These are phyloP conservation scores for Zingel zingel DNA, from an alignment of 2,113 vertebrate species.

Conservation along the genomic window DNA sequence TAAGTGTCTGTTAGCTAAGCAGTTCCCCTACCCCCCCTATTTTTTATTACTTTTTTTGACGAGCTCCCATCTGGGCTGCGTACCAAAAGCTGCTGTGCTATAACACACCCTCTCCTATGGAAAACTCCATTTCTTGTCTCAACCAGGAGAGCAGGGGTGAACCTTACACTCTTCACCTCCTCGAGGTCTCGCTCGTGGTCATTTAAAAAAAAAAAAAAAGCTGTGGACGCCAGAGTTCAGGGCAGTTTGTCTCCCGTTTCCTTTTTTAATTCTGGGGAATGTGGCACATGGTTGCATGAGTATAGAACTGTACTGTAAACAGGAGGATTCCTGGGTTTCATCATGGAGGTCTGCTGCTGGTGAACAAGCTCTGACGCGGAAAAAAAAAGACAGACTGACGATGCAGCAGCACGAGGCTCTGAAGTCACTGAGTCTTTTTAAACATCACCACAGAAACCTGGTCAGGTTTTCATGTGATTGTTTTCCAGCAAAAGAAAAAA, in stretches of 20 bases:
- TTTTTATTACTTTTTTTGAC: slow-evolving; percentile 8
- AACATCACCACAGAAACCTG: slow-evolving; percentile 7
- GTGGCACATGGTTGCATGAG: not conserved
- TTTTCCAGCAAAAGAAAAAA: too few relatives aligned
- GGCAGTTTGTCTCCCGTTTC: not conserved
- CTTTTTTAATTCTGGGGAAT: slow-evolving; percentile 8
- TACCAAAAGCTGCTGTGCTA: slow-evolving; percentile 50
- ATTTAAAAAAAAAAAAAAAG: too few relatives aligned
- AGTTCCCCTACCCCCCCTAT: not conserved
- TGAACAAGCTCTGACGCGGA: slow-evolving; percentile 36
- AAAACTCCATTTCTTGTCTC: slow-evolving; percentile 46
- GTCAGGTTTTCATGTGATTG: slow-evolving; percentile 1
- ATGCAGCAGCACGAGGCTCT: slow-evolving; percentile 3
- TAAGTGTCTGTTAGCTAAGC: slow-evolving; percentile 29
- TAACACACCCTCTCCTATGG: slow-evolving; percentile 38
- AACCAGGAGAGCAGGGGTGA: not conserved
- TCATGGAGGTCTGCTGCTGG: slow-evolving; percentile 5
- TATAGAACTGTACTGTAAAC: slow-evolving; percentile 43
- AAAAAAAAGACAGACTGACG: slow-evolving; percentile 33
- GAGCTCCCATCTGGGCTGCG: slow-evolving; percentile 47
- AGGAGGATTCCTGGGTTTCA: slow-evolving; percentile 38
- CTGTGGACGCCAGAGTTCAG: not conserved
- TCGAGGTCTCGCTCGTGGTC: not conserved
- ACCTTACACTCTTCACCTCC: slow-evolving; percentile 19
- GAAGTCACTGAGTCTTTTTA: not conserved